Percentiles rank a stretch among this genome's conserved stretches.
phyloP scores from a whole-genome alignment of 1,140 invertebrate species.

The Adoxophyes honmai region DNA sequence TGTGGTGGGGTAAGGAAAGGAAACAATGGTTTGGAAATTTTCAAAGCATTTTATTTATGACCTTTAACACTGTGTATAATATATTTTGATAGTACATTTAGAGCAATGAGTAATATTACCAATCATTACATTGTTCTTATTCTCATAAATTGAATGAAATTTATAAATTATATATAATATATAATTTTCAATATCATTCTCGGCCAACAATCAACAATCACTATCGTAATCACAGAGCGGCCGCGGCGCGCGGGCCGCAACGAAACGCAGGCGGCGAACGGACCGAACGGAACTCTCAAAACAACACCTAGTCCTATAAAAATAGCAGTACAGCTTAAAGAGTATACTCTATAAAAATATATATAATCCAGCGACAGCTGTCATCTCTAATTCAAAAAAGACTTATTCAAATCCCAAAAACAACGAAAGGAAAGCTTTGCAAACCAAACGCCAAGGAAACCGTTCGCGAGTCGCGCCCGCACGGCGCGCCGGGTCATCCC shows the following conservation, averaged over 20 bases:
- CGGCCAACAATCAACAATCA: constrained; percentile 73
- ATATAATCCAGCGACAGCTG: constrained; percentile 70
- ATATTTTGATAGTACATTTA: constrained; percentile 77
- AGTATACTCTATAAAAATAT: constrained; percentile 75
- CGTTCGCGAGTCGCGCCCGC: constrained; percentile 39
- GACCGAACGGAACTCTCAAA: constrained; percentile 43
- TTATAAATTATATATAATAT: constrained; percentile 75
- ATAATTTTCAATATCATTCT: constrained; percentile 71
- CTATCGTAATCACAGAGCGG: constrained; percentile 55
- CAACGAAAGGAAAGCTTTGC: constrained; percentile 54
- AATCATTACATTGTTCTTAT: constrained; percentile 76
- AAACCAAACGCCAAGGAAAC: constrained; percentile 46
- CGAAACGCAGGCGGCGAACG: background rate
- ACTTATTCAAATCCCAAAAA: constrained; percentile 60
- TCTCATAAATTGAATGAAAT: constrained; percentile 73
- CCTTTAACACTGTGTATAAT: constrained; percentile 77
- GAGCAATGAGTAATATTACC: constrained; percentile 77
- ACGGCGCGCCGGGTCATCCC: constrained; percentile 36
- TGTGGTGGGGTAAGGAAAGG: constrained; percentile 20
- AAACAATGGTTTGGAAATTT: constrained; percentile 71
- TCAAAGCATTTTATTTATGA: constrained; percentile 77
- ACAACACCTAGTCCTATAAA: constrained; percentile 67
- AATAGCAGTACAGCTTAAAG: constrained; percentile 72
- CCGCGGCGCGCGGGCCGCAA: constrained; percentile 23
- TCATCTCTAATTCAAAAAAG: constrained; percentile 67